Percentiles rank a stretch among this genome's conserved stretches.
Evolutionary conservation across 2,797 vertebrate genomes (phyloP).

Genomic region (Rhinophrynus dorsalis): DNA sequence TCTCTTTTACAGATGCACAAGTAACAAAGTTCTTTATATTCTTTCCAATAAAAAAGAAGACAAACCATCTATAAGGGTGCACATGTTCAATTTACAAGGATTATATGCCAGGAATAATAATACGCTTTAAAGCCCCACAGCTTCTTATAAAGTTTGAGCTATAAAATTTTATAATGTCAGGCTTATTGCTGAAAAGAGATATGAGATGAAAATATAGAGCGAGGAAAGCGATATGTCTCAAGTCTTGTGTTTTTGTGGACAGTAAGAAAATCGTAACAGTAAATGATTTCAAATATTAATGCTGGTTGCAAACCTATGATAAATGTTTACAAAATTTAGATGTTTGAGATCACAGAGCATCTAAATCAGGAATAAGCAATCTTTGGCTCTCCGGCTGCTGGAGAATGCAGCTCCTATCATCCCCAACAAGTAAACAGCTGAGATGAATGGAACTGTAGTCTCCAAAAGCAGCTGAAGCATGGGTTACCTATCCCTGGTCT

Average conservation of each 20-base stretch:
- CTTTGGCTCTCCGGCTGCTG: too few relatives aligned
- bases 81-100: conserved; percentile 34
- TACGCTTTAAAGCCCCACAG: conserved; percentile 35
- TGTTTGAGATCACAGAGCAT: too few relatives aligned
- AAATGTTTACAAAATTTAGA: neutral
- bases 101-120: conserved; percentile 48
- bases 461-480: too few relatives aligned
- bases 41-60: conserved; percentile 27
- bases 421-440: too few relatives aligned
- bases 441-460: too few relatives aligned
- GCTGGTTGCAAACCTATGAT: neutral
- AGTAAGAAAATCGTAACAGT: neutral
- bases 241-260: neutral
- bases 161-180: conserved; percentile 48
- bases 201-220: conserved; percentile 25
- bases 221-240: neutral
- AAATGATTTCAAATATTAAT: neutral
- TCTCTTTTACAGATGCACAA: conserved; percentile 16
- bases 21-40: conserved; percentile 10
- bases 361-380: too few relatives aligned
- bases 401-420: too few relatives aligned
- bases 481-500: too few relatives aligned
- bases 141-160: conserved; percentile 41
- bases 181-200: conserved; percentile 29
- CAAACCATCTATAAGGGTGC: conserved; percentile 36